These are phyloP conservation scores for Drosophila serrata DNA, from an alignment of 1,140 invertebrate genomes.

Conservation along the genomic window DNA sequence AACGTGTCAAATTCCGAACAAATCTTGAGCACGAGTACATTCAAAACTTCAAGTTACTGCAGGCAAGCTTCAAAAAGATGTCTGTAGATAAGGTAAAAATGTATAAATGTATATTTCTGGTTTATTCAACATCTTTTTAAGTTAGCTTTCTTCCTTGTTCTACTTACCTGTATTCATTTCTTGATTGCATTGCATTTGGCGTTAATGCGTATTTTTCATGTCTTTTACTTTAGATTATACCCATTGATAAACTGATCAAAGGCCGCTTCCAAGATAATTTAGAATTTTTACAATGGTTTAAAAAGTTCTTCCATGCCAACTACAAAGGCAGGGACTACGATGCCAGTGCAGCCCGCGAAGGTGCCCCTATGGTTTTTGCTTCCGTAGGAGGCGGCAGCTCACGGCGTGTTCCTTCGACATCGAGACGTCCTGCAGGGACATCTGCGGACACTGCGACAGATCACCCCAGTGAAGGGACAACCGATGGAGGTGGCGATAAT, in stretches of 20 bases:
- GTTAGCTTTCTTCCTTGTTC: too few species aligned
- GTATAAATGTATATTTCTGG: too few species aligned
- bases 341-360: constrained; percentile 1
- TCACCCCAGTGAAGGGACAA: background rate
- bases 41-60: constrained; percentile 99
- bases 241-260: constrained; percentile 98
- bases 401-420: constrained; percentile 71
- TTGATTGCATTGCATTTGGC: too few species aligned
- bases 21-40: constrained; percentile 99
- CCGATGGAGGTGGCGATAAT: background rate
- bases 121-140: background rate
- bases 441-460: background rate
- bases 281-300: constrained; percentile 99
- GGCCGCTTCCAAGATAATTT: constrained; percentile 99
- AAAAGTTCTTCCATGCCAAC: constrained; percentile 88
- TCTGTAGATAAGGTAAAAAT: constrained; percentile 95
- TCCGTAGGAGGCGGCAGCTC: constrained; percentile 56
- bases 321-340: constrained; percentile 8
- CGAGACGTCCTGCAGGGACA: constrained; percentile 77
- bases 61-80: constrained; percentile 98
- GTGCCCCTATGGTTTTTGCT: constrained; percentile 77
- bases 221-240: constrained; percentile 89
- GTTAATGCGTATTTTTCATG: too few species aligned
- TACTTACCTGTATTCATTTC: too few species aligned
- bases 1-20: constrained; percentile 99